These are phyloP conservation scores for Onthophagus sagittarius DNA, from an alignment of 2,888 invertebrate species.

Conservation along the genomic window DNA sequence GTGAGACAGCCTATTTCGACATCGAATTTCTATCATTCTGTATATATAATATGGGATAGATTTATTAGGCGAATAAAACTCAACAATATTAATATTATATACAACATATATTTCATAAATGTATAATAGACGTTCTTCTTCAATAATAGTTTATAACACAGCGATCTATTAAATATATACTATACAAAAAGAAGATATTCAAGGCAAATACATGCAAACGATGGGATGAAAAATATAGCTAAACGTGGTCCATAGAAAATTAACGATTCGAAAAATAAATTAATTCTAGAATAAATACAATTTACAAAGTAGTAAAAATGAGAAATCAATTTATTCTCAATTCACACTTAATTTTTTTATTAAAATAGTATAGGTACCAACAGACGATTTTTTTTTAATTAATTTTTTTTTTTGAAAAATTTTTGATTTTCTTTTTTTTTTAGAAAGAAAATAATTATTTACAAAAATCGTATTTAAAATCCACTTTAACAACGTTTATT, in stretches of 20 bases:
- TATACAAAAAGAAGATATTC: conserved; percentile 9
- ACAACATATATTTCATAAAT: conserved; percentile 11
- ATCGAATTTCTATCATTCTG: no score
- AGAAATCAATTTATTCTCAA: background rate
- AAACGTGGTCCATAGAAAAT: background rate
- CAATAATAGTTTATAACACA: background rate
- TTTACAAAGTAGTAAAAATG: conserved; percentile 17
- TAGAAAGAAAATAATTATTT: background rate
- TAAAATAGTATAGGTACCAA: conserved; percentile 20
- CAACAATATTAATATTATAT: conserved; percentile 2
- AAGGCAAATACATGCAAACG: conserved; percentile 6
- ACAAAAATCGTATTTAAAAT: conserved; percentile 1
- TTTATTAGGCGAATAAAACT: no score
- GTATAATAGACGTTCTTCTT: conserved; percentile 1
- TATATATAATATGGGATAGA: no score
- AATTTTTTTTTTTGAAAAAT: conserved; percentile 12
- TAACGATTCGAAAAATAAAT: conserved; percentile 7
- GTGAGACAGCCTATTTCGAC: no score
- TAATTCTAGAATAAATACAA: conserved; percentile 4
- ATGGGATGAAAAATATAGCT: conserved; percentile 10
- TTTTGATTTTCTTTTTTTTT: conserved; percentile 2
- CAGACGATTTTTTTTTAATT: conserved; percentile 17
- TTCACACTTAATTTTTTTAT: conserved; percentile 17
- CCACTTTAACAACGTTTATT: background rate
- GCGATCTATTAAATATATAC: conserved; percentile 5